Conservation (phyloP, 2,113 vertebrate genomes). For the Tretioscincus oriximinensis region DNA sequence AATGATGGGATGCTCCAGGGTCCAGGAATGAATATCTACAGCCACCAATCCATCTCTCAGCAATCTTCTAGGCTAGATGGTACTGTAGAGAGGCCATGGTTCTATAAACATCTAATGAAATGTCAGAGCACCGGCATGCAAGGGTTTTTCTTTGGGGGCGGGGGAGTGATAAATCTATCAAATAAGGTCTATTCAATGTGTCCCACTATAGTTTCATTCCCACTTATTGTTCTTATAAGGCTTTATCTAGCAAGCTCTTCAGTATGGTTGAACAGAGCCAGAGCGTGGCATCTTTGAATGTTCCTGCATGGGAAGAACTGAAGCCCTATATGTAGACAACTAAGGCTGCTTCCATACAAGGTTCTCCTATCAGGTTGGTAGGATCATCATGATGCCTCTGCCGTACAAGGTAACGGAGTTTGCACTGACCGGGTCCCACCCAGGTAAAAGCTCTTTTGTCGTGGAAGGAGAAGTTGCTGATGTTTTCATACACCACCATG, state of each 20-base stretch:
- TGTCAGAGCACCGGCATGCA: neutral
- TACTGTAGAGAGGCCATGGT: constrained; percentile 58
- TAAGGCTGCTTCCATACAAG: neutral
- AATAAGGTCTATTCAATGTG: neutral
- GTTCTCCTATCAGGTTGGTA: too few relatives aligned
- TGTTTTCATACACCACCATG: too few relatives aligned
- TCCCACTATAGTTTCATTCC: neutral
- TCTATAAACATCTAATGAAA: constrained; percentile 41
- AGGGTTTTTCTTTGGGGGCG: neutral
- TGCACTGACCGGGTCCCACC: too few relatives aligned
- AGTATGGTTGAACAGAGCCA: neutral
- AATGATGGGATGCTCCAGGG: constrained; percentile 42
- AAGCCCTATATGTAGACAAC: neutral
- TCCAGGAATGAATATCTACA: constrained; percentile 50
- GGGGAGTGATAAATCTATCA: neutral
- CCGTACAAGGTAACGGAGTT: too few relatives aligned
- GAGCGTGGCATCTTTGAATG: neutral
- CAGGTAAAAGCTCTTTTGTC: too few relatives aligned
- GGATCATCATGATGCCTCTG: too few relatives aligned
- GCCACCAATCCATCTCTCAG: constrained; percentile 57
- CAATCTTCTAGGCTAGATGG: constrained; percentile 55
- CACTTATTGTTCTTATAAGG: neutral
- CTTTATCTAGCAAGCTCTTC: neutral
- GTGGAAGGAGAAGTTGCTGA: too few relatives aligned
- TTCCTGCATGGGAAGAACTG: neutral